A percentile compares a stretch with the other conserved stretches of the same genome.
Conservation (phyloP, 2,797 vertebrate genomes). For the Coracias cyanogaster region DNA sequence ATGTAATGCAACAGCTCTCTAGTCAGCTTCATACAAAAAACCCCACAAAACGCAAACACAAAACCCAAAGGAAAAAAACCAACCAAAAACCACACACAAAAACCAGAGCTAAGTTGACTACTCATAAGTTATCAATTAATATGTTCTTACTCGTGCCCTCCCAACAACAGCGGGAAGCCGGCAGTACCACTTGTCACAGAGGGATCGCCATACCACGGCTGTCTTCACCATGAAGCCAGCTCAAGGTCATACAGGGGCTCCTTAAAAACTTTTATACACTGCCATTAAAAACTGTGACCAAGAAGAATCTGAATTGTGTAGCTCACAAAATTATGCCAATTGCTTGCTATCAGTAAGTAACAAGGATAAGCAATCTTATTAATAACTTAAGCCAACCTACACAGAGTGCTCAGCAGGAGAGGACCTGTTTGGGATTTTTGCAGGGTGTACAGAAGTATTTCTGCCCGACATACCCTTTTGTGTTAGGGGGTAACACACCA, state of each 20-base stretch:
- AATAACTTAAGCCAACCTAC: background rate
- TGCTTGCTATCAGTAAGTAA: background rate
- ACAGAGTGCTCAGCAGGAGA: background rate
- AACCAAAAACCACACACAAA: background rate
- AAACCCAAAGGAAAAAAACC: too few species aligned
- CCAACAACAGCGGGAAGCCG: background rate
- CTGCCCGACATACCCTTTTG: background rate
- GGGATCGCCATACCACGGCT: background rate
- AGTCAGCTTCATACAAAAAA: background rate
- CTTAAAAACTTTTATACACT: background rate
- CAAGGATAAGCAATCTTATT: background rate
- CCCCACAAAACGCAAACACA: background rate
- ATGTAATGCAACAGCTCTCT: background rate
- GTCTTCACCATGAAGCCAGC: background rate
- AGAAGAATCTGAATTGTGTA: background rate
- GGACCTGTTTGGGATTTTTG: background rate
- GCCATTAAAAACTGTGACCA: background rate
- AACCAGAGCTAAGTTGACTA: background rate
- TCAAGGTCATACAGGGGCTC: background rate
- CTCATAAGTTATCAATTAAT: background rate
- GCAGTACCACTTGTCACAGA: background rate
- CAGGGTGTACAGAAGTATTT: background rate
- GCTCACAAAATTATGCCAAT: background rate
- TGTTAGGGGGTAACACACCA: background rate
- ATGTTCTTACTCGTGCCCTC: background rate